Evolutionary conservation across 2,888 invertebrate species (phyloP).

Genomic region (Chironomus tentans): DNA sequence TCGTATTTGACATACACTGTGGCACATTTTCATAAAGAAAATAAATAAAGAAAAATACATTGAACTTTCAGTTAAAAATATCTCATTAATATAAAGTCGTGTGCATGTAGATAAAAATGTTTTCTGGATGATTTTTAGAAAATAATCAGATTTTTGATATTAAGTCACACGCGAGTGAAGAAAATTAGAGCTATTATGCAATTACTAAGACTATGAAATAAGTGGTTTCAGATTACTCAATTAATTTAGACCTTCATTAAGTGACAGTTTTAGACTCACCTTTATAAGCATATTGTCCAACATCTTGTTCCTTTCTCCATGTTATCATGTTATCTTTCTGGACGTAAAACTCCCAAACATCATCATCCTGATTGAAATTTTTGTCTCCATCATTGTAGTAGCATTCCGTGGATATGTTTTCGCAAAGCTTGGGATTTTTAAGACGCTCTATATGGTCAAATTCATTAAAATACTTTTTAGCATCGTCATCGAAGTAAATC

Average conservation of each 20-base stretch:
- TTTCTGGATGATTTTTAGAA: no score
- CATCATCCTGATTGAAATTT: constrained; percentile 42
- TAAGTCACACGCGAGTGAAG: no score
- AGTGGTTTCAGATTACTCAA: no score
- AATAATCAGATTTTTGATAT: no score
- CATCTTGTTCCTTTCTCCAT: constrained; percentile 64
- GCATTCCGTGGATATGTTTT: constrained; percentile 29
- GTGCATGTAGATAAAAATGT: no score
- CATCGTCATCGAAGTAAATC: constrained; percentile 46
- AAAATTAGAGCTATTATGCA: no score
- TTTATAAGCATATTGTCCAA: constrained; percentile 63
- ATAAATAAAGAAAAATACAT: constrained; percentile 9
- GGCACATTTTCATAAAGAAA: constrained; percentile 28
- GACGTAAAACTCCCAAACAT: constrained; percentile 66
- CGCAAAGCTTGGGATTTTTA: constrained; percentile 20
- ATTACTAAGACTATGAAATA: no score
- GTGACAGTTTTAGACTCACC: constrained; percentile 36
- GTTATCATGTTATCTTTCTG: constrained; percentile 70
- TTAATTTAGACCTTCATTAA: no score
- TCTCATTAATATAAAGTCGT: no score
- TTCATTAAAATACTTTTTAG: constrained; percentile 49
- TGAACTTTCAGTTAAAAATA: constrained; percentile 6
- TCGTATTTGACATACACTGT: constrained; percentile 70
- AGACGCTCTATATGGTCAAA: constrained; percentile 49
- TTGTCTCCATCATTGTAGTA: constrained; percentile 26